phyloP scores from a whole-genome alignment of 2,797 vertebrate species.

The Fistularia tabacaria region DNA sequence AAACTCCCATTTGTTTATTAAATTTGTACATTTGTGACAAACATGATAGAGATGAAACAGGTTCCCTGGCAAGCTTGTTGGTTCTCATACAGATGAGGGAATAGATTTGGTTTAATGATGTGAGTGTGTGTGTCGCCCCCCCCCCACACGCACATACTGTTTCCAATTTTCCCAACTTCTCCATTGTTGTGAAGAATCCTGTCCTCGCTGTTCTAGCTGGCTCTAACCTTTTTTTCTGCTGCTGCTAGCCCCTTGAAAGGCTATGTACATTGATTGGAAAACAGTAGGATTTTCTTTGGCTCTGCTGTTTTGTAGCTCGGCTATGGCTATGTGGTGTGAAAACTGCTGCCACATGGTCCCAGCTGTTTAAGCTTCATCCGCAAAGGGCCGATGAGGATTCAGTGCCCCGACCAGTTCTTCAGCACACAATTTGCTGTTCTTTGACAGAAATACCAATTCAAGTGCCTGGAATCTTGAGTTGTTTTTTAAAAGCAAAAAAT shows the following conservation, averaged over 20 bases:
- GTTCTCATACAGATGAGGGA: no score
- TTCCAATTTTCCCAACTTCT: constrained; percentile 6
- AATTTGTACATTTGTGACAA: no score
- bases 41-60: no score
- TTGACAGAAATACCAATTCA: no score
- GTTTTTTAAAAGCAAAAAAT: no score
- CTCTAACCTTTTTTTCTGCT: constrained; percentile 42
- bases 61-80: no score
- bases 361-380: constrained; percentile 13
- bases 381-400: no score
- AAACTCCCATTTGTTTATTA: no score
- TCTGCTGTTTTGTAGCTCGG: constrained; percentile 23
- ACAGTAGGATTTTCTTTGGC: constrained; percentile 55
- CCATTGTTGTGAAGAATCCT: constrained; percentile 31
- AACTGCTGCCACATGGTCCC: constrained; percentile 10
- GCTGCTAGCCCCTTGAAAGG: constrained; percentile 50
- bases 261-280: constrained; percentile 51
- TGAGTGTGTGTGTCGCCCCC: background rate
- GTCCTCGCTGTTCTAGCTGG: constrained; percentile 24
- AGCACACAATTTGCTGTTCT: no score
- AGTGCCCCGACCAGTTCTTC: no score
- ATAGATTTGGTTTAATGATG: background rate
- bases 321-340: constrained; percentile 19
- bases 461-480: no score
- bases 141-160: background rate